A percentile compares a stretch with the other conserved stretches of the same genome.
phyloP scores from a whole-genome alignment of 2,797 vertebrate species.

The Takifugu ocellatus region DNA sequence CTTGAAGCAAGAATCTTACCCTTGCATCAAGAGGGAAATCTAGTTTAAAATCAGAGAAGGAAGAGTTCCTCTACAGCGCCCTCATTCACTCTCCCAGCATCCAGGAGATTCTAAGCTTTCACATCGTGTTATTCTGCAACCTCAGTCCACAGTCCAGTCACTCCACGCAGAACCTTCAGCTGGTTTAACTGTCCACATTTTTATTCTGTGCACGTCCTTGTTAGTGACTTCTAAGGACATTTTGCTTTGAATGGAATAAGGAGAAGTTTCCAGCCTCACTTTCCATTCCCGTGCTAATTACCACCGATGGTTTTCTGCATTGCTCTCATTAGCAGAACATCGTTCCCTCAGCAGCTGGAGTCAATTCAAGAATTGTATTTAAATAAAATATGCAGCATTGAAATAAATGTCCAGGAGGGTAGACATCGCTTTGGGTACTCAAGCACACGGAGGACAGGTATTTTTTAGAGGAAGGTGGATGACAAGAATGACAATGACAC shows the following conservation, averaged over 20 bases:
- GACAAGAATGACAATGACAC: neutral
- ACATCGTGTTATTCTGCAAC: too few relatives aligned
- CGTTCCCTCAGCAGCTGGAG: conserved; percentile 15
- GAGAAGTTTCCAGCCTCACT: conserved; percentile 1
- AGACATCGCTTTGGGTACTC: neutral
- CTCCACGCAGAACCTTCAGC: too few relatives aligned
- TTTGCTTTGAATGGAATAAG: neutral
- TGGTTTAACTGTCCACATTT: too few relatives aligned
- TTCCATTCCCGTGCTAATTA: conserved; percentile 22
- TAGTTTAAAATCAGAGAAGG: conserved; percentile 32
- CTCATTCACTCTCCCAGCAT: conserved; percentile 2
- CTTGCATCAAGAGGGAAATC: conserved; percentile 43
- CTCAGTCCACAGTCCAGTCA: too few relatives aligned
- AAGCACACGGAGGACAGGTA: neutral
- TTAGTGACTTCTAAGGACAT: too few relatives aligned
- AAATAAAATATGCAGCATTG: neutral
- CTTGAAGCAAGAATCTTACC: conserved; percentile 30
- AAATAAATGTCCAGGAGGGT: neutral
- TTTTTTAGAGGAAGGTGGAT: neutral
- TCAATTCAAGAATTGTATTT: neutral
- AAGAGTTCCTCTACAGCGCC: conserved; percentile 6
- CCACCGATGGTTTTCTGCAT: conserved; percentile 8
- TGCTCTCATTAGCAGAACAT: conserved; percentile 27
- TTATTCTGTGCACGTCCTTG: too few relatives aligned
- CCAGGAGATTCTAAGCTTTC: neutral